Evolutionary conservation across 1,140 invertebrate species (phyloP), one percentile per base, ranked within the genome.

Genomic region (Caenorhabditis brenneri): DNA sequence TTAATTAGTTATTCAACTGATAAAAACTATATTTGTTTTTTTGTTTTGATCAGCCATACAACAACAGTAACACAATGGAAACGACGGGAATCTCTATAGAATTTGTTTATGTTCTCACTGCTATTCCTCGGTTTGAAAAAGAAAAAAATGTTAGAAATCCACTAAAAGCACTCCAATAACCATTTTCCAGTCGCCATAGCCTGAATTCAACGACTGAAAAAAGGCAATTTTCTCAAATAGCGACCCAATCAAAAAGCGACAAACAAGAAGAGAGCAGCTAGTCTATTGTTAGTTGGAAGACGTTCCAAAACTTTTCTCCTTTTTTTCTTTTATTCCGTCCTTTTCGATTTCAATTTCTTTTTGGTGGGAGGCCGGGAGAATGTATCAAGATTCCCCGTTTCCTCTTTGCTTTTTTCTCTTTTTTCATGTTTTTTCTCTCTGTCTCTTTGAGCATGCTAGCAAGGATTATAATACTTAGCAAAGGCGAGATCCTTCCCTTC

Each of bases 401-500:
- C 65, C 65, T 74, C 36, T 19, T 36, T 65, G 31, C 58, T 33
- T 65, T 65, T 42, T 36, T n/a, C 36, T 6, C 24, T n/a, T 42
- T 42, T 74, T 42, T 33, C 58, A 33, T 36, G 29, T 36, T 65
- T 36, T 65, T 42, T 46, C 29, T 74, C 65, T 74, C 7, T 46
- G 2, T 42, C 36, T 46, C 36, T 74, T 74, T 46, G 65, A 74
- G 65, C 65, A 74, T 24, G 29, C 58, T 19, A 42, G 36, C 36
- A 74, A 74, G 65, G 65, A 74, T 74, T 51, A 80, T 49, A 80
- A 80, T 49, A 80, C 46, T 80, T 49, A 80, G 78, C 46, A 80
- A 42, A 51, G 46, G 29, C 49, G 48, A 80, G 78, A 80, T 49
- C 49, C 27, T 80, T 53, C 36, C 22, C 31, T 22, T 42, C 22